Evolutionary conservation across 2,797 vertebrate species (phyloP), one percentile per base, ranked within the genome.

Genomic region (Karalla daura): DNA sequence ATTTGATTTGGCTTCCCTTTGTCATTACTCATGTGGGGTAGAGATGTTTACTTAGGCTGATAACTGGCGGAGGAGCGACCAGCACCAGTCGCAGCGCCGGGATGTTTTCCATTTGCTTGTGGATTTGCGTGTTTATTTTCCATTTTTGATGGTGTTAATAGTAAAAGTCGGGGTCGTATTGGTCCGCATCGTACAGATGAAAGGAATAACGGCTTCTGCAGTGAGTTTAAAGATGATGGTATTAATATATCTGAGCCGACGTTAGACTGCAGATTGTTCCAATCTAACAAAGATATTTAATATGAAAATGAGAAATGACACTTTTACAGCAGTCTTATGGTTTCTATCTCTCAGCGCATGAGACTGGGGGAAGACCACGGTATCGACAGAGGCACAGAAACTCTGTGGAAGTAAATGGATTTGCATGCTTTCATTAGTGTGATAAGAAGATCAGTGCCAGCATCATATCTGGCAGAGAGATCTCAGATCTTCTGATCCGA

Each of bases 1-100:
- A 84, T 88, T 88, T 87, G 62, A 85, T 91, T 85, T 79, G 36
- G 77, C 66, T 81, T 58, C 66, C 76, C 77, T 87, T 85, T 91
- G 74, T 87, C 69, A 61, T 81, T 74, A 77, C 81, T 78, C 52
- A 66, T 79, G 80, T 82, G 74, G 79, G 71, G 76, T 51, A 63
- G 73, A 74, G 66, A 70, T 74, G 68, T 86, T 83, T 81, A 83
- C 82, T 81, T 70, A 77, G 88, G 49, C 56, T 69, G 83, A 80
- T 75, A 74, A 78, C 64, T 43, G 50, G 36, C 41, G 63, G 75
- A 72, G 49, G 54, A 68, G 46, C 15, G 41, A 74, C 51, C 44
- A 53, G 70, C 65, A 67, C 25, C 27, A 18, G n/a, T 23, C 27
- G 23, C n/a, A 24, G 20, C 54, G 46, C 30, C 5, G 49, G 76